Conservation (phyloP, 2,113 vertebrate species). For the Nothocercus julius region DNA sequence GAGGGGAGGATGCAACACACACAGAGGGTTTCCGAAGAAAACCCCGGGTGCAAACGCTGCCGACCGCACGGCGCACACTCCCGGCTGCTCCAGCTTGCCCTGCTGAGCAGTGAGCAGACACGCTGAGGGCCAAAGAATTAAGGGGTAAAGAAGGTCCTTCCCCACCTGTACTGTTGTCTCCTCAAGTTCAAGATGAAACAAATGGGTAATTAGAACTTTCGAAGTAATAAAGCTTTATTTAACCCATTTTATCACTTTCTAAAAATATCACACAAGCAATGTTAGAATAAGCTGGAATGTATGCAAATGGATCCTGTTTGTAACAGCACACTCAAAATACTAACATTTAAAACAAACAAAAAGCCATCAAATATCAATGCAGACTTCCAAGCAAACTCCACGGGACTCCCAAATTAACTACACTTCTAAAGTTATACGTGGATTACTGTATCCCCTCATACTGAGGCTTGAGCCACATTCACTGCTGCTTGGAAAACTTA, state of each 20-base stretch:
- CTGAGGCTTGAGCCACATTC: neutral
- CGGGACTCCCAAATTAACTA: neutral
- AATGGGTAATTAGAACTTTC: neutral
- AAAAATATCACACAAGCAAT: neutral
- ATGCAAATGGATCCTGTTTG: neutral
- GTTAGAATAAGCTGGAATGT: neutral
- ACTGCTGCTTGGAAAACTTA: neutral
- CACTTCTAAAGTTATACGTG: neutral
- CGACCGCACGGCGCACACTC: no score
- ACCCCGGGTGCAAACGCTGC: neutral
- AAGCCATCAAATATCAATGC: neutral
- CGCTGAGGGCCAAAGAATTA: neutral
- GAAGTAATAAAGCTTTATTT: neutral
- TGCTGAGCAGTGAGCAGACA: neutral
- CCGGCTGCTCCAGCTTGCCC: neutral
- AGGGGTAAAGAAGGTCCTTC: neutral
- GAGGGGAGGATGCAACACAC: neutral
- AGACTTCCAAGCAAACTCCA: neutral
- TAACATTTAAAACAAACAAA: neutral
- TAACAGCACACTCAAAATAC: neutral
- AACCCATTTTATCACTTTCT: neutral
- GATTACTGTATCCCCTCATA: neutral
- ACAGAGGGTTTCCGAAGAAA: neutral
- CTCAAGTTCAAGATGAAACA: neutral
- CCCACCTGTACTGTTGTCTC: neutral